Evolutionary conservation across 2,888 invertebrate species (phyloP).

Genomic region (Drosophila neotestacea): DNA sequence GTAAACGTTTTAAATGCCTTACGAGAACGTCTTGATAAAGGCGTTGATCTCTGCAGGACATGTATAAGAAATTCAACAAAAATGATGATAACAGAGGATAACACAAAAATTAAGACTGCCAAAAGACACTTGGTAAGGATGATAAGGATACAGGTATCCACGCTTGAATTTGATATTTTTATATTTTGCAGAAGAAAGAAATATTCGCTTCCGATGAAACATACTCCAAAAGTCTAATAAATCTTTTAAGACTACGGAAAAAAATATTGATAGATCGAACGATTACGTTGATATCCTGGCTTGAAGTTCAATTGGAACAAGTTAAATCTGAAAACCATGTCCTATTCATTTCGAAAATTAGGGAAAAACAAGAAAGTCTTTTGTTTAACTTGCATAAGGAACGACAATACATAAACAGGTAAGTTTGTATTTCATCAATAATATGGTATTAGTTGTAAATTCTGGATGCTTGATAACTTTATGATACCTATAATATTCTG

Average conservation of each 20-base stretch:
- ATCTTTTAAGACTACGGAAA: constrained; percentile 11
- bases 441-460: background rate
- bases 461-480: background rate
- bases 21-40: background rate
- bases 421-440: background rate
- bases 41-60: background rate
- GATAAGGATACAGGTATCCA: background rate
- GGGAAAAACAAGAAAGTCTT: background rate
- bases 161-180: background rate
- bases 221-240: background rate
- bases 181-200: background rate
- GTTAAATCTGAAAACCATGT: background rate
- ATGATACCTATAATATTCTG: background rate
- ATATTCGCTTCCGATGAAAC: background rate
- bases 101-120: background rate
- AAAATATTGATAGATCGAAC: constrained; percentile 10
- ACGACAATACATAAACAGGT: constrained; percentile 12
- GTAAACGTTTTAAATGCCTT: background rate
- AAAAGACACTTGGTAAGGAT: background rate
- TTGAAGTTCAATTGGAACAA: constrained; percentile 8
- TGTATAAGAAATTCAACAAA: background rate
- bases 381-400: constrained; percentile 11
- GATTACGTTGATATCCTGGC: background rate
- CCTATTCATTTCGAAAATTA: background rate
- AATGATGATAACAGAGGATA: background rate